Base-by-base conservation (phyloP, 2,797 vertebrate species). In the Sciaenops ocellatus region DNA sequence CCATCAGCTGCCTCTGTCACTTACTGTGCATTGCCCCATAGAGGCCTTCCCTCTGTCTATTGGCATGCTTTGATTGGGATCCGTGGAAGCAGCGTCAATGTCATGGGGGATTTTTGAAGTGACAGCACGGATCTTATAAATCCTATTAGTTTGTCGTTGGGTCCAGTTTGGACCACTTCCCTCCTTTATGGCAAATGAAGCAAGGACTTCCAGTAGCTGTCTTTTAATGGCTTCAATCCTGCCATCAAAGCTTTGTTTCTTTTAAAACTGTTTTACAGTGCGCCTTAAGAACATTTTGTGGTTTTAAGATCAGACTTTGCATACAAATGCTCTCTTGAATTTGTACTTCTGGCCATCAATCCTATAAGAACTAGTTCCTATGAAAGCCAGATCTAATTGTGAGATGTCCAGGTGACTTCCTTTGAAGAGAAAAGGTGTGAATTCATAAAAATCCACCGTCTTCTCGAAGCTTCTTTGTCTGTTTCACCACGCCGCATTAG, bases 1-100 rank as follows among this genome's bases (percentile, higher is more conserved):
- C 74, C 74, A 28, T 91, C 92, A 93, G 90, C 90, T 92, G 90
- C 70, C 66, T n/a, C 92, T 78, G 87, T 89, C 92, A 89, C 77
- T 93, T 83, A 90, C 82, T 78, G 81, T 61, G 73, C 76, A 3
- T 22, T 1, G 26, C 67, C 69, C 78, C 30, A 1, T 2, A 3
- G 30, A 70, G 56, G 67, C 71, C 67, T 57, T 22, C 68, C 54
- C 67, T 59, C 73, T 20, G 1, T 69, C 44, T 38, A 51, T 63
- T 60, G 82, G 38, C 67, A 9, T 13, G 71, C 83, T 90, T 85
- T 89, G 83, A 87, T 89, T 82, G 73, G 78, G 69, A 69, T 86
- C 77, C 41, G 18, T 76, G 51, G 60, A 79, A 60, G 52, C 73
- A 5, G 38, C 12, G 17, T 68, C 80, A 24, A 47, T 80, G 79